phyloP scores from a whole-genome alignment of 2,113 vertebrate genomes.

The Hippocampus zosterae region DNA sequence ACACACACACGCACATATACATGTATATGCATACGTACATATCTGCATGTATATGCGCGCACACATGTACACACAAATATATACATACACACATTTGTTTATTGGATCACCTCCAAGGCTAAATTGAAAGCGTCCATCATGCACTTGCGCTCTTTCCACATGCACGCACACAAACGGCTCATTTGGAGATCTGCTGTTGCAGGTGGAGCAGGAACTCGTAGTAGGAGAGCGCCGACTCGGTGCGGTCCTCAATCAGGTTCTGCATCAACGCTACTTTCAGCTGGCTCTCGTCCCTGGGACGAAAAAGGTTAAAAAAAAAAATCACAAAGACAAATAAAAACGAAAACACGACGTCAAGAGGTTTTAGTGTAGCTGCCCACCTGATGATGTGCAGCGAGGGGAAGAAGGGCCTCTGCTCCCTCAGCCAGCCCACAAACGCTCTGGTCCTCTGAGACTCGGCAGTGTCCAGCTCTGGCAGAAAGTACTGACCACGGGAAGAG shows the following conservation, averaged over 20 bases:
- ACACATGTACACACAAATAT: neutral
- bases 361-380: slow-evolving; percentile 65
- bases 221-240: slow-evolving; percentile 94
- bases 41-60: neutral
- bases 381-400: slow-evolving; percentile 86
- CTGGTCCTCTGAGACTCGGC: slow-evolving; percentile 83
- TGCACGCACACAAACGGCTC: slow-evolving; percentile 45
- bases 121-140: slow-evolving; percentile 7
- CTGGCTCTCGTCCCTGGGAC: slow-evolving; percentile 85
- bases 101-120: slow-evolving; percentile 6
- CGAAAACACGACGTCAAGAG: no score
- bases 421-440: slow-evolving; percentile 87
- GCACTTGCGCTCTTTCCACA: neutral
- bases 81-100: neutral
- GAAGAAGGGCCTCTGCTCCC: slow-evolving; percentile 90
- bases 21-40: neutral
- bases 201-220: slow-evolving; percentile 96
- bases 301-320: no score
- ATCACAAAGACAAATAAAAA: no score
- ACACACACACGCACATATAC: no score
- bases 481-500: slow-evolving; percentile 64
- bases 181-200: slow-evolving; percentile 96
- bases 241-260: slow-evolving; percentile 96
- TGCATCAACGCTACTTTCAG: slow-evolving; percentile 88
- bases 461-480: slow-evolving; percentile 90